Conservation (phyloP, 2,888 invertebrate genomes). For the Conchocele bisecta region DNA sequence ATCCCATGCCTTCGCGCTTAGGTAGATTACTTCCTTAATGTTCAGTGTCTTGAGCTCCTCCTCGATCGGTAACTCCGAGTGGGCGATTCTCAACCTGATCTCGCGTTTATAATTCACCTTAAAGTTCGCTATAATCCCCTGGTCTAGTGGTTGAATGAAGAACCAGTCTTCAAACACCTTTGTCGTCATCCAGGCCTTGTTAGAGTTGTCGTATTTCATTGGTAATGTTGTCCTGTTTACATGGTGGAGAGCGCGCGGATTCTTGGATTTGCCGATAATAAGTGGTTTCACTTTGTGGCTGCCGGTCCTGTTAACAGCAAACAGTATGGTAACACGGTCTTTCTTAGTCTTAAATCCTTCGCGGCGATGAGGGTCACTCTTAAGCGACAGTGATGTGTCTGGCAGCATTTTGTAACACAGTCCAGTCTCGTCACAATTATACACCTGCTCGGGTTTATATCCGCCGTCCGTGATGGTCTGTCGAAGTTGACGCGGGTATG, state of each 20-base stretch:
- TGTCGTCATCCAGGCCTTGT: too few species aligned
- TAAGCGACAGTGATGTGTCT: conserved; percentile 34
- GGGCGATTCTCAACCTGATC: too few species aligned
- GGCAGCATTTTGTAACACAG: conserved; percentile 61
- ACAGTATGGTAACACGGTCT: conserved; percentile 27
- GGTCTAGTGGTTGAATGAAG: too few species aligned
- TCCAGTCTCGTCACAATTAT: conserved; percentile 28
- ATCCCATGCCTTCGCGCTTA: too few species aligned
- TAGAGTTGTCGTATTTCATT: neutral
- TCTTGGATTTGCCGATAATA: conserved; percentile 30
- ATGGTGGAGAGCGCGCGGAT: conserved; percentile 19
- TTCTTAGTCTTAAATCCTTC: conserved; percentile 32
- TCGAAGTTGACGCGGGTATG: neutral
- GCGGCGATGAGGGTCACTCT: conserved; percentile 6
- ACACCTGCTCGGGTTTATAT: neutral
- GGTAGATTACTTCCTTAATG: too few species aligned
- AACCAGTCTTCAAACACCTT: too few species aligned
- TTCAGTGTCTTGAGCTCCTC: too few species aligned
- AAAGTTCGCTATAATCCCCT: too few species aligned
- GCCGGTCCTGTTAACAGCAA: conserved; percentile 35
- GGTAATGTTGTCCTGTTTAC: conserved; percentile 20
- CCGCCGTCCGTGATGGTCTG: neutral
- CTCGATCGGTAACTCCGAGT: too few species aligned
- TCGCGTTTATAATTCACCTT: too few species aligned
- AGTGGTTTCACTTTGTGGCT: conserved; percentile 44